These are phyloP conservation scores for Pyrgus malvae DNA, from an alignment of 2,888 invertebrate genomes.

Conservation along the genomic window DNA sequence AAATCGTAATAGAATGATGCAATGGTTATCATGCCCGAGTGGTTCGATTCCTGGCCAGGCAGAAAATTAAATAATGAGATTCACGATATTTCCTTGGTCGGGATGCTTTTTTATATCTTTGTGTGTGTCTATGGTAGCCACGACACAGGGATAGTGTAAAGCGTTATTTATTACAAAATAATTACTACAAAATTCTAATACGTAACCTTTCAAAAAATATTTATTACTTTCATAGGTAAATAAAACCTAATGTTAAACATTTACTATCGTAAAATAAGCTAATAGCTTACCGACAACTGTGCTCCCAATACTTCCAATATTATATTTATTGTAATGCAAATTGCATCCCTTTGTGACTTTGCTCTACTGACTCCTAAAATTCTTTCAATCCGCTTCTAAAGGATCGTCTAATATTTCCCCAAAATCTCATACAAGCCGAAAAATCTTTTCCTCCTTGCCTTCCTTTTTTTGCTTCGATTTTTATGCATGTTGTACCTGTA, in stretches of 20 bases:
- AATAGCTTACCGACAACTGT: conserved; percentile 35
- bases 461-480: conserved; percentile 9
- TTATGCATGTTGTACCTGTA: conserved; percentile 13
- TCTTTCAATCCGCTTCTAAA: conserved; percentile 48
- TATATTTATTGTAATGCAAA: conserved; percentile 76
- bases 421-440: conserved; percentile 27
- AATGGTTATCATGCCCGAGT: too few relatives aligned
- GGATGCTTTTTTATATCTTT: too few relatives aligned
- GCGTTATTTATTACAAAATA: too few relatives aligned
- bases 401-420: conserved; percentile 21
- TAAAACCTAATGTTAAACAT: not conserved
- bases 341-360: conserved; percentile 65
- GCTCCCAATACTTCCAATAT: conserved; percentile 57
- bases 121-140: too few relatives aligned
- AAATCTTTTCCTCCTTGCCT: conserved; percentile 22
- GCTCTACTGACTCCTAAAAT: conserved; percentile 53
- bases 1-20: too few relatives aligned
- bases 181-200: too few relatives aligned
- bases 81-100: too few relatives aligned
- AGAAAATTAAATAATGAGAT: too few relatives aligned
- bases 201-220: too few relatives aligned
- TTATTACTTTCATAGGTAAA: too few relatives aligned
- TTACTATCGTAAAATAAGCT: conserved; percentile 21
- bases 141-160: too few relatives aligned
- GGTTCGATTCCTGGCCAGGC: too few relatives aligned